These are phyloP conservation scores for Drosophila fungiperda DNA, from an alignment of 2,888 invertebrate species.

Conservation along the genomic window DNA sequence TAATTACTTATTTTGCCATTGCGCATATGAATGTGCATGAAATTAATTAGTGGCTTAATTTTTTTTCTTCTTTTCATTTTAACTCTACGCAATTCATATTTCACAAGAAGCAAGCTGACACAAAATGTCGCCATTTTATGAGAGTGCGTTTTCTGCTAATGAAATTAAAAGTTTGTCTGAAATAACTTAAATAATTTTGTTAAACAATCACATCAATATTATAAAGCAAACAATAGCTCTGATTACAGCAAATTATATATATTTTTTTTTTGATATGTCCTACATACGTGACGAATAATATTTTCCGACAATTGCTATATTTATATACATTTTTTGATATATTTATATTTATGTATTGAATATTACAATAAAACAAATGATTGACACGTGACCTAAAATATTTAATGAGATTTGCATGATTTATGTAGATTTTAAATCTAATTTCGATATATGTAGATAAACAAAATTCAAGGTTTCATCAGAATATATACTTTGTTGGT, in stretches of 20 bases:
- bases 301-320: neutral
- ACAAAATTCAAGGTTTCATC: neutral
- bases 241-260: neutral
- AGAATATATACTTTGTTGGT: neutral
- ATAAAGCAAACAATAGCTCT: neutral
- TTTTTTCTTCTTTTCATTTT: slow-evolving; percentile 6
- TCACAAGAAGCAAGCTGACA: slow-evolving; percentile 19
- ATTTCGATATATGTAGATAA: neutral
- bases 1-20: slow-evolving; percentile 73
- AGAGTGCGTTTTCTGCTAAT: neutral
- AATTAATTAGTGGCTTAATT: slow-evolving; percentile 69
- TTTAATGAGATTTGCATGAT: neutral
- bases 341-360: too few species aligned
- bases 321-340: too few species aligned
- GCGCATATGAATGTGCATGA: slow-evolving; percentile 48
- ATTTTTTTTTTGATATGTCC: neutral
- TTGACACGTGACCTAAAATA: too few species aligned
- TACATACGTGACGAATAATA: neutral
- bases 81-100: slow-evolving; percentile 11
- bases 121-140: neutral
- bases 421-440: neutral
- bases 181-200: neutral
- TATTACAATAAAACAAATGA: too few species aligned
- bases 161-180: neutral
- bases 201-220: neutral